Conservation (phyloP, 2,888 invertebrate species). For the Acrobasis consociella region DNA sequence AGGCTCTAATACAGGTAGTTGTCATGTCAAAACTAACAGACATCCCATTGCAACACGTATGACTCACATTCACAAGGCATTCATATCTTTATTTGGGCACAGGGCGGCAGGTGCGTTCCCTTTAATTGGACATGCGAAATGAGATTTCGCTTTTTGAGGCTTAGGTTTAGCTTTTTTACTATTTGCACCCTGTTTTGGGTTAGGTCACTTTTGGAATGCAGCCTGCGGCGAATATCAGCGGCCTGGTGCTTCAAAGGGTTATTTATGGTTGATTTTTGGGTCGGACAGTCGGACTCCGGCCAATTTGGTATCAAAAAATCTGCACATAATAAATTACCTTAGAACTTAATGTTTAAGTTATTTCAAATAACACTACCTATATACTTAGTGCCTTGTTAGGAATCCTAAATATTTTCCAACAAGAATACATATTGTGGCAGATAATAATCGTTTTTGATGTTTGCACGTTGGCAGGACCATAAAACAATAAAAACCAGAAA, state of each 20-base stretch:
- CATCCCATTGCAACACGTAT: background rate
- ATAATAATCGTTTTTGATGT: too few relatives aligned
- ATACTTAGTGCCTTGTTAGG: too few relatives aligned
- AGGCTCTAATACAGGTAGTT: too few relatives aligned
- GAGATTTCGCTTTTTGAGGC: slow-evolving; percentile 33
- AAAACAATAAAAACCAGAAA: too few relatives aligned
- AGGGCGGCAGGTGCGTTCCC: slow-evolving; percentile 35
- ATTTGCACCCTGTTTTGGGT: slow-evolving; percentile 32
- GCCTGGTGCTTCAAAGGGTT: slow-evolving; percentile 9
- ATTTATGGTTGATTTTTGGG: slow-evolving; percentile 8
- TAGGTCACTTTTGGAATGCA: slow-evolving; percentile 19
- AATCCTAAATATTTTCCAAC: too few relatives aligned
- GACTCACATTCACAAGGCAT: slow-evolving; percentile 16
- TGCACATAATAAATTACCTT: background rate
- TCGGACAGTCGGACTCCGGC: background rate
- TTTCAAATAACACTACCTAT: too few relatives aligned
- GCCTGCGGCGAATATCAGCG: slow-evolving; percentile 11
- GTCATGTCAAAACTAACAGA: background rate
- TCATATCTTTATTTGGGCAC: slow-evolving; percentile 29
- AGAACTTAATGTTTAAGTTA: too few relatives aligned
- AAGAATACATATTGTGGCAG: too few relatives aligned
- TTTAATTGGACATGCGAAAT: slow-evolving; percentile 40
- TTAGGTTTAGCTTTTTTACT: slow-evolving; percentile 30
- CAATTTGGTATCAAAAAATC: background rate
- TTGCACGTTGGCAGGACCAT: too few relatives aligned